phyloP scores from a whole-genome alignment of 2,113 vertebrate species.

The Lamprologus lemairii region DNA sequence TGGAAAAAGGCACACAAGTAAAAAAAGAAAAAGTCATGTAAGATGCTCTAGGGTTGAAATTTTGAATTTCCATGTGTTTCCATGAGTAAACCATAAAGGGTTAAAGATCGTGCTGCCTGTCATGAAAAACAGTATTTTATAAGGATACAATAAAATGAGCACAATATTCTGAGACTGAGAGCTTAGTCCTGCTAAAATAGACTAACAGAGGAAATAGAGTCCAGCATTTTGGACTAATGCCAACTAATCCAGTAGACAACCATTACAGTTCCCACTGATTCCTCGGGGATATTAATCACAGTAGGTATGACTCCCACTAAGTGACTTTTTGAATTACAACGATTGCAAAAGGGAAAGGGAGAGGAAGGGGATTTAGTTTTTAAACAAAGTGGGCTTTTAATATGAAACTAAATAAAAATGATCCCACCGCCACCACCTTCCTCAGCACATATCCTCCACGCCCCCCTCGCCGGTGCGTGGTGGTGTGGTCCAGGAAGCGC shows the following conservation, averaged over 20 bases:
- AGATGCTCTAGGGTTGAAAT: not conserved
- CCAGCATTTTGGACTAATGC: not conserved
- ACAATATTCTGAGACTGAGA: not conserved
- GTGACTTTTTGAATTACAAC: not conserved
- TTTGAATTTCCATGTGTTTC: not conserved
- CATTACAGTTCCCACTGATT: not conserved
- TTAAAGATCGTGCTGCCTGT: not conserved
- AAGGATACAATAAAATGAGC: not conserved
- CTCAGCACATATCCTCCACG: not conserved
- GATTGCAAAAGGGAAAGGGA: not conserved
- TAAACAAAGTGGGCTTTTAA: not conserved
- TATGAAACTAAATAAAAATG: not conserved
- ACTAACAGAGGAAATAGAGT: not conserved
- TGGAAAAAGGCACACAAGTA: not conserved
- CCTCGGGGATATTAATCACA: not conserved
- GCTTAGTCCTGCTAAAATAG: not conserved
- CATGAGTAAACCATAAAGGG: not conserved
- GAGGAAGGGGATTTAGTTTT: not conserved
- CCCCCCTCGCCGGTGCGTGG: conserved; percentile 13
- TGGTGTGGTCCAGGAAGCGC: conserved; percentile 75
- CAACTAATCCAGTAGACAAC: not conserved
- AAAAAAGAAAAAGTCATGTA: not conserved
- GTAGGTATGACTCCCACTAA: not conserved
- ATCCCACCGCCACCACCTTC: not conserved
- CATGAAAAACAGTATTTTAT: not conserved